These are phyloP conservation scores for Nettapus auritus DNA, from an alignment of 2,113 vertebrate species.

Conservation along the genomic window DNA sequence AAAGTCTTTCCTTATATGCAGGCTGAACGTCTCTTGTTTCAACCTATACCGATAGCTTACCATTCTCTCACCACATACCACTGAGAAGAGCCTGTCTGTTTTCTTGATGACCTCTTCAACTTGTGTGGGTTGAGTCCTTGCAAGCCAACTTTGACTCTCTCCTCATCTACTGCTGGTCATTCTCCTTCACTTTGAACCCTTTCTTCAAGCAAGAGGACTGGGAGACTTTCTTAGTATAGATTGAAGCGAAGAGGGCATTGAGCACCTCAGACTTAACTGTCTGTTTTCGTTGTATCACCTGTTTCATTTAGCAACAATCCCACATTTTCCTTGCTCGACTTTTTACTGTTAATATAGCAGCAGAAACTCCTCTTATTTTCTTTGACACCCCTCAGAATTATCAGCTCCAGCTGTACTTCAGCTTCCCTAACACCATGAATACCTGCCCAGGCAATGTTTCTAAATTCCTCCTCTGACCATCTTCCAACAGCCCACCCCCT, in stretches of 20 bases:
- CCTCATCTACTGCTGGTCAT: background rate
- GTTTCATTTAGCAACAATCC: rapidly evolving
- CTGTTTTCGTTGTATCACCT: background rate
- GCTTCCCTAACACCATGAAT: background rate
- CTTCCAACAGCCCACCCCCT: background rate
- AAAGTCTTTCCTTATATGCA: background rate
- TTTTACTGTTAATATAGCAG: rapidly evolving
- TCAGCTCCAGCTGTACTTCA: background rate
- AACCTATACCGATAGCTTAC: background rate
- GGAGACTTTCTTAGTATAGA: background rate
- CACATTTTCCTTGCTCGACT: background rate
- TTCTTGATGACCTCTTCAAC: background rate
- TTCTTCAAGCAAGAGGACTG: background rate
- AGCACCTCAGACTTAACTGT: background rate
- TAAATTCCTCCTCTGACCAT: background rate
- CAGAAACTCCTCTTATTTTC: background rate
- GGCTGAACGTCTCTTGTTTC: background rate
- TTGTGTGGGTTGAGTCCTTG: too few species aligned
- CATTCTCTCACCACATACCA: background rate
- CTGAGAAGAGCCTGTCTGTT: background rate
- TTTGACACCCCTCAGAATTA: background rate
- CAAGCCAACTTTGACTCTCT: background rate
- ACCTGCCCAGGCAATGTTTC: background rate
- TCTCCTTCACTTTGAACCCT: too few species aligned
- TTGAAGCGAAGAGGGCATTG: background rate